Evolutionary conservation across 2,113 vertebrate genomes (phyloP), one percentile per base, ranked within the genome.

Genomic region (Sapajus apella): DNA sequence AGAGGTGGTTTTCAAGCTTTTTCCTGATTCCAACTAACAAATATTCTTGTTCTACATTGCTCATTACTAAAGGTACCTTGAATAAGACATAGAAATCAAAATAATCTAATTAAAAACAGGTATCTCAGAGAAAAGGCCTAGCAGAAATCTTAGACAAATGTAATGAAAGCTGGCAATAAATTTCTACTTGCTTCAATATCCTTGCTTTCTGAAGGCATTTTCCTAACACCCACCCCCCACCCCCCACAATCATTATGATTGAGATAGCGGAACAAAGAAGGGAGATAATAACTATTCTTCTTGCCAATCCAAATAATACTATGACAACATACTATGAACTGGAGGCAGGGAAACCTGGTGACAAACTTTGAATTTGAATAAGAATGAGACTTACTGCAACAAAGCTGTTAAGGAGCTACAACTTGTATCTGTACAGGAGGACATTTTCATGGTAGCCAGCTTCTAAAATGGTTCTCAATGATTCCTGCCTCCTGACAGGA

Each of bases 1-100:
- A 82, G 30, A 96, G 14, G 27, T 85, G 35, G 17, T 70, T 90
- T 92, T 80, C 68, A 92, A 94, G 23, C 35, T 75, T 92, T 87
- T 92, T 81, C n/a, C 70, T 18, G 10, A 92, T 90, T 18, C 16
- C 32, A 80, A 8, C 56, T 43, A 17, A 90, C 30, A 97, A 64
- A 81, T 80, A 84, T 50, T 45, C 30, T 83, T 91, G 3, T 52
- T 84, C 64, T n/a, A 86, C 76, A 90, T 64, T 92, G 66, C 27
- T n/a, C 43, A 84, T 70, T 92, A 87, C 50, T 64, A 45, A 94
- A 70, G 10, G 21, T 76, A 83, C 55, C 13, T 90, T 77, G 12
- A 97, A 37, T 96, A 16, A 92, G 27, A 6, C 50, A 12, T 32
- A 56, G 21, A 8, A 82, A 96, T 27, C 52, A 95, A 91, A 91